These are phyloP conservation scores for Lepus oiostolus DNA, from an alignment of 2,797 vertebrate species.

Conservation along the genomic window DNA sequence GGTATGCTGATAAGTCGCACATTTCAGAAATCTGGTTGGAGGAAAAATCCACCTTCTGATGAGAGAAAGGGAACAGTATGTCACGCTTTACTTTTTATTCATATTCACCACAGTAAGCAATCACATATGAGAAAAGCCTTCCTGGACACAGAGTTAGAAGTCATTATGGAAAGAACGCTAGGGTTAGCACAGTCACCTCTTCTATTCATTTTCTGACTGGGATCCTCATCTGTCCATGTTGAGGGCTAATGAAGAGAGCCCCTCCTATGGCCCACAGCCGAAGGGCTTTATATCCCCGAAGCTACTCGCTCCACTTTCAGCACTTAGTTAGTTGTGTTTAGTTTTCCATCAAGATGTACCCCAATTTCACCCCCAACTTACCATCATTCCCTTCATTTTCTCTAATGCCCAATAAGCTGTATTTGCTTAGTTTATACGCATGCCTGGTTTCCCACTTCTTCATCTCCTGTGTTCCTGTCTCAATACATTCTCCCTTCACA, in stretches of 20 bases:
- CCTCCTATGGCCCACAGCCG: background rate
- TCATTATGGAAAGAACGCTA: background rate
- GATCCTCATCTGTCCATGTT: background rate
- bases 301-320: background rate
- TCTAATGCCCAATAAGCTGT: background rate
- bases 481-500: background rate
- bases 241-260: fast-evolving
- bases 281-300: fast-evolving
- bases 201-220: background rate
- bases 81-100: background rate
- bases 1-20: conserved; percentile 92
- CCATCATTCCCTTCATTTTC: background rate
- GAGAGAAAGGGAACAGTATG: conserved; percentile 64
- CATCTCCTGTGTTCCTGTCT: background rate
- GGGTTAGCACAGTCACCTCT: background rate
- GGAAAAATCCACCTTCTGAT: conserved; percentile 95
- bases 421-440: background rate
- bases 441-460: background rate
- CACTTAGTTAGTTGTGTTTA: background rate
- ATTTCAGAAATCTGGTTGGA: conserved; percentile 93
- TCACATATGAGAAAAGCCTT: background rate
- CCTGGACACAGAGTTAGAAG: background rate
- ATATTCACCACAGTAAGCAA: background rate
- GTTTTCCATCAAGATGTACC: background rate
- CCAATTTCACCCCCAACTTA: background rate